Evolutionary conservation across 2,113 vertebrate genomes (phyloP).

Genomic region (Oxygymnocypris stewartii): DNA sequence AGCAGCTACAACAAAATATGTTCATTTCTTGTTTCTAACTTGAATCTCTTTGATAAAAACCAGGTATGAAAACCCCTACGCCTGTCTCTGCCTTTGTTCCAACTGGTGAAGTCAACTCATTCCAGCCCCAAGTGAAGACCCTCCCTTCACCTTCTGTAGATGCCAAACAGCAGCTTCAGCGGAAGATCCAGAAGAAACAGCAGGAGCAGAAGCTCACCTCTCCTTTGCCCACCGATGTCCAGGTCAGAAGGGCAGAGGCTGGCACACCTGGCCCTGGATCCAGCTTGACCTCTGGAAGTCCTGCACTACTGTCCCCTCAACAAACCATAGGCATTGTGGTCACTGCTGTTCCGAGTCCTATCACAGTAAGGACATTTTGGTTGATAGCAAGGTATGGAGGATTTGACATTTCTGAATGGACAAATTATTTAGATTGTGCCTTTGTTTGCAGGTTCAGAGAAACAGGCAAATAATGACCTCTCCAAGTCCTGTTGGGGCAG

Average conservation of each 20-base stretch:
- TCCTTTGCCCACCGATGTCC: conserved; percentile 80
- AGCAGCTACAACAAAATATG: not conserved
- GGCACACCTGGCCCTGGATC: conserved; percentile 69
- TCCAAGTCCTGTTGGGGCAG: conserved; percentile 80
- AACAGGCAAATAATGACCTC: conserved; percentile 85
- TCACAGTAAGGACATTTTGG: conserved; percentile 75
- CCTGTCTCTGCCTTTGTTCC: conserved; percentile 86
- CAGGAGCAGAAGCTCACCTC: conserved; percentile 88
- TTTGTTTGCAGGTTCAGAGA: conserved; percentile 76
- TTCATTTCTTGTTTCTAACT: not conserved
- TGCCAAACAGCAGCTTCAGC: conserved; percentile 87
- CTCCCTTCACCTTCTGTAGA: conserved; percentile 83
- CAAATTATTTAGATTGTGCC: not conserved
- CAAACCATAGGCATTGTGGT: conserved; percentile 86
- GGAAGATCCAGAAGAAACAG: conserved; percentile 90
- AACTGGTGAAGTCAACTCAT: conserved; percentile 85
- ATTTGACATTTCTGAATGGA: not conserved
- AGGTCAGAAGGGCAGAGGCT: conserved; percentile 79
- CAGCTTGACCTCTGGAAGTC: conserved; percentile 80
- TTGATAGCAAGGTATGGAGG: not conserved
- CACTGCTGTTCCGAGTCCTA: conserved; percentile 85
- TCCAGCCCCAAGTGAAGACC: conserved; percentile 87
- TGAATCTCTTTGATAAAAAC: conserved; percentile 15
- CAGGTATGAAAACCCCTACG: conserved; percentile 84
- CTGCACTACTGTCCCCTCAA: conserved; percentile 85